These are phyloP conservation scores for Scaptomyza pallida DNA, from an alignment of 1,140 invertebrate species.

Conservation along the genomic window DNA sequence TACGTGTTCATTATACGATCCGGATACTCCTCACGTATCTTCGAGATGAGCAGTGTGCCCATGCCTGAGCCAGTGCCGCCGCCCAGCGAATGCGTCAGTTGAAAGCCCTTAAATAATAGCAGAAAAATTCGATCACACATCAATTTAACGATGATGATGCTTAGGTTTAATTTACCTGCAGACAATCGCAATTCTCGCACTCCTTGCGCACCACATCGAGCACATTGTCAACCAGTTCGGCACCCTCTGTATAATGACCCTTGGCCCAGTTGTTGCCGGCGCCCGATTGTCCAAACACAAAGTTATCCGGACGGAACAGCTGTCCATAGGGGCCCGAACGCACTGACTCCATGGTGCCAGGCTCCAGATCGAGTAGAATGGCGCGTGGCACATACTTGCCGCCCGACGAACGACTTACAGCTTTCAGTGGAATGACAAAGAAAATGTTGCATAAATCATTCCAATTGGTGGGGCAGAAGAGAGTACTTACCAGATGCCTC, in stretches of 20 bases:
- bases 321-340: conserved; percentile 89
- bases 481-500: conserved; percentile 89
- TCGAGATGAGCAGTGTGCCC: conserved; percentile 91
- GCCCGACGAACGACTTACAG: conserved; percentile 83
- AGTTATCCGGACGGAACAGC: conserved; percentile 90
- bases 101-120: conserved; percentile 88
- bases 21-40: conserved; percentile 91
- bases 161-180: conserved; percentile 85
- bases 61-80: conserved; percentile 92
- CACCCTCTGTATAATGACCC: conserved; percentile 91
- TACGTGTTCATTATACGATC: conserved; percentile 95
- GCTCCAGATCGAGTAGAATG: conserved; percentile 91
- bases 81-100: conserved; percentile 90
- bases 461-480: neutral
- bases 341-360: conserved; percentile 90
- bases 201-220: conserved; percentile 92
- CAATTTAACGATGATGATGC: no score
- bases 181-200: conserved; percentile 89
- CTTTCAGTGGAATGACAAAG: conserved; percentile 39
- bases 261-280: conserved; percentile 86
- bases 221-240: conserved; percentile 91
- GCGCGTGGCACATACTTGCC: conserved; percentile 92
- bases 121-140: no score
- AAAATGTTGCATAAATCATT: conserved; percentile 3
- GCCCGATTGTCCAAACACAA: conserved; percentile 88